Evolutionary conservation across 2,888 invertebrate genomes (phyloP), one percentile per base, ranked within the genome.

Genomic region (Cerceris ruficornis): DNA sequence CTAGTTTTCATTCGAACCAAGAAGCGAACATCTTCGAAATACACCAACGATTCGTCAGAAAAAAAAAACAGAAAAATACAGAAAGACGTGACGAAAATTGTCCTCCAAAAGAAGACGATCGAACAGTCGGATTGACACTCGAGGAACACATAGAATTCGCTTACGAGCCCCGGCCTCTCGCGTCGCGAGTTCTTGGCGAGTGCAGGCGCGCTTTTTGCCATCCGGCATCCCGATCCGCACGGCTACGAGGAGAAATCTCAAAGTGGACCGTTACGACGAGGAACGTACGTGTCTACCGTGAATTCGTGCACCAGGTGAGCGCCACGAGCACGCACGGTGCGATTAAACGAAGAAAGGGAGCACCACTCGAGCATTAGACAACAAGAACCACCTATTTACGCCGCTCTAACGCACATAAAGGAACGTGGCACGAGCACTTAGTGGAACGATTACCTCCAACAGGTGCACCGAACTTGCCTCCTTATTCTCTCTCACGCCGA

Each of bases 391-490:
- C 71, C 72, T 82, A 76, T 78, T 80, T 80, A 74, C 75, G 69
- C 57, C 57, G 77, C 43, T 71, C 74, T 75, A 7, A 67, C 71
- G 80, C 80, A 75, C 77, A 58, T 60, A 77, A 61, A 77, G 82
- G 84, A 84, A 82, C 80, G 82, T 82, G 77, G 68, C 73, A 70
- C 72, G 84, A 77, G 80, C 84, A 75, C 76, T 82, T 77, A 71
- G 72, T 41, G 73, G 71, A 59, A 67, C 84, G 84, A 84, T 84
- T 82, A 84, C 70, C 72, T 62, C 73, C 69, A 77, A 84, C 84
- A 84, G 82, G 82, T 84, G 84, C 83, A 71, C 81, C 84, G 71
- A 84, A 83, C 79, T 80, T 69, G 69, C 59, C 54, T 46, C 78
- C 60, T 54, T 75, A 67, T 52, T 15, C 41, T 5, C 57, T 15